Conservation (phyloP, 2,888 invertebrate genomes). For the Lepidonotus clava region DNA sequence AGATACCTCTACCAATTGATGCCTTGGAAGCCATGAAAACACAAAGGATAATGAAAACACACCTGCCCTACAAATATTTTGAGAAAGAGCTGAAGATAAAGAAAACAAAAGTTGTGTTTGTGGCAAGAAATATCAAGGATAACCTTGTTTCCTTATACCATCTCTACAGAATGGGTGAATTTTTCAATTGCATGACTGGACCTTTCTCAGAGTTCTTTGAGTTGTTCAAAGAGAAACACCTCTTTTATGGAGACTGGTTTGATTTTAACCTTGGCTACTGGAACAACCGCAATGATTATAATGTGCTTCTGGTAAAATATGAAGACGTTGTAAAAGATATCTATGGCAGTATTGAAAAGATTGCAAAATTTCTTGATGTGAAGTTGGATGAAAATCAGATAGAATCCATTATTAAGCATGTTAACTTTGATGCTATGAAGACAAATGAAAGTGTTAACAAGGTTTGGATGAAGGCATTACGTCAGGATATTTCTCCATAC, state of each 20-base stretch:
- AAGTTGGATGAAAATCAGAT: not conserved
- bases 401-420: not conserved
- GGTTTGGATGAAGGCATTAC: not conserved
- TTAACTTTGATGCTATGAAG: conserved; percentile 39
- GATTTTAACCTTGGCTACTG: conserved; percentile 36
- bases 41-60: conserved; percentile 41
- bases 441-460: not conserved
- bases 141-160: conserved; percentile 16
- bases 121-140: conserved; percentile 37
- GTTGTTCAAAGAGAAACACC: conserved; percentile 7
- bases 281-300: not conserved
- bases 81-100: not conserved
- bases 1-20: conserved; percentile 15
- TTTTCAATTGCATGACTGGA: not conserved
- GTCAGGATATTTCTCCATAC: conserved; percentile 16
- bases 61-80: conserved; percentile 34
- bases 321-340: conserved; percentile 11
- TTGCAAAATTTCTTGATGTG: conserved; percentile 19
- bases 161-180: conserved; percentile 18
- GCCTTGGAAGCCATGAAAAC: not conserved
- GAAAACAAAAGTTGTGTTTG: conserved; percentile 37
- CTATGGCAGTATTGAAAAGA: not conserved
- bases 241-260: conserved; percentile 28
- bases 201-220: conserved; percentile 41
- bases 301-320: conserved; percentile 28